phyloP scores from a whole-genome alignment of 2,888 invertebrate species.

The Leptopterna dolabrata region DNA sequence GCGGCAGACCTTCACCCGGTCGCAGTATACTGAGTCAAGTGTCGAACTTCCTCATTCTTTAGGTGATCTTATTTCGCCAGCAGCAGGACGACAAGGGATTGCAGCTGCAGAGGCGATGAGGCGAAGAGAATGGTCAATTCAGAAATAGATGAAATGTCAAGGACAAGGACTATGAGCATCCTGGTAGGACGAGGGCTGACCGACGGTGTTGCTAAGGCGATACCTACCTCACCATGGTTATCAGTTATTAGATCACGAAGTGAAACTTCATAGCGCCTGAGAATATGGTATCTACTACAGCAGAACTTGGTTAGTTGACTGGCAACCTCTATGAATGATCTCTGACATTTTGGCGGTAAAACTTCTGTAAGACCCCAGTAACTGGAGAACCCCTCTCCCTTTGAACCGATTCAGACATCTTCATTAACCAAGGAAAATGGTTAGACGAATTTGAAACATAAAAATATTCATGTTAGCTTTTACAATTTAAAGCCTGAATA shows the following conservation, averaged over 20 bases:
- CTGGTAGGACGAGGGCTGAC: constrained; percentile 2
- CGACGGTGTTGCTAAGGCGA: background rate
- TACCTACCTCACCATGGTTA: background rate
- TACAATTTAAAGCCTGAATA: no score
- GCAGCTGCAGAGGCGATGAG: background rate
- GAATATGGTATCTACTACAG: no score
- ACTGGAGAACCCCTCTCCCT: no score
- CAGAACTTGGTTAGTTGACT: no score
- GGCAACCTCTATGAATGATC: no score
- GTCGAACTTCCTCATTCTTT: constrained; percentile 24
- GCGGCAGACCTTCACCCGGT: constrained; percentile 29
- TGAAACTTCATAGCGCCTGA: no score
- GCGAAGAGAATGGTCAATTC: constrained; percentile 18
- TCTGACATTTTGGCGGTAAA: no score
- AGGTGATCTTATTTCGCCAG: background rate
- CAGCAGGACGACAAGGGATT: background rate
- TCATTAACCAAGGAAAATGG: no score
- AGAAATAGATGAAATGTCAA: constrained; percentile 32
- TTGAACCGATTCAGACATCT: no score
- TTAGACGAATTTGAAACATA: no score
- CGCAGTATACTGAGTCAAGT: constrained; percentile 11
- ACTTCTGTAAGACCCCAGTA: no score
- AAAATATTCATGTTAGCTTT: no score
- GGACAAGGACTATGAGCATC: constrained; percentile 11
- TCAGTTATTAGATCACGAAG: background rate